These are phyloP conservation scores for Procapra przewalskii DNA, from an alignment of 2,113 vertebrate species.

Conservation along the genomic window DNA sequence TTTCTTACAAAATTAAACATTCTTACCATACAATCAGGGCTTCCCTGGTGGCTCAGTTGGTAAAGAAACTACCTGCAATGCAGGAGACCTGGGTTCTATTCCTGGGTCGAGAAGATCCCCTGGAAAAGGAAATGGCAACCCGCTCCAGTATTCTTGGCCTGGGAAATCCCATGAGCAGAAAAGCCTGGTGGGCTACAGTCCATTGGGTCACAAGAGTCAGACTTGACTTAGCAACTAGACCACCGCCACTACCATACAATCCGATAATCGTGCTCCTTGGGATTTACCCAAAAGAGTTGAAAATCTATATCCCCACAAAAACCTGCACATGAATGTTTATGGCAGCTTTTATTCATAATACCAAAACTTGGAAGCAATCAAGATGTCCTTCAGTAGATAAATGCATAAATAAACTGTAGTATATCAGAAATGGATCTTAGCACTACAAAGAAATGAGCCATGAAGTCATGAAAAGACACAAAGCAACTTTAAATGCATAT, in stretches of 20 bases:
- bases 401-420: not conserved
- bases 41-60: not conserved
- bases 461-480: not conserved
- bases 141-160: not conserved
- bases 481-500: not conserved
- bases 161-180: not conserved
- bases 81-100: not conserved
- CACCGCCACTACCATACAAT: not conserved
- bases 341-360: conserved; percentile 14
- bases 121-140: not conserved
- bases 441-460: not conserved
- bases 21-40: not conserved
- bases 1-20: not conserved
- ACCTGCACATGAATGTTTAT: not conserved
- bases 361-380: not conserved
- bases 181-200: not conserved
- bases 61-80: not conserved
- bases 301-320: not conserved
- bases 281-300: not conserved
- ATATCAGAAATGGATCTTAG: not conserved
- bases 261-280: not conserved
- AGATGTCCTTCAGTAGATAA: not conserved
- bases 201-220: not conserved
- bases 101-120: not conserved
- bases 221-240: not conserved